Base-by-base conservation (phyloP, 2,113 vertebrate species). In the Pseudorhombus dupliciocellatus region DNA sequence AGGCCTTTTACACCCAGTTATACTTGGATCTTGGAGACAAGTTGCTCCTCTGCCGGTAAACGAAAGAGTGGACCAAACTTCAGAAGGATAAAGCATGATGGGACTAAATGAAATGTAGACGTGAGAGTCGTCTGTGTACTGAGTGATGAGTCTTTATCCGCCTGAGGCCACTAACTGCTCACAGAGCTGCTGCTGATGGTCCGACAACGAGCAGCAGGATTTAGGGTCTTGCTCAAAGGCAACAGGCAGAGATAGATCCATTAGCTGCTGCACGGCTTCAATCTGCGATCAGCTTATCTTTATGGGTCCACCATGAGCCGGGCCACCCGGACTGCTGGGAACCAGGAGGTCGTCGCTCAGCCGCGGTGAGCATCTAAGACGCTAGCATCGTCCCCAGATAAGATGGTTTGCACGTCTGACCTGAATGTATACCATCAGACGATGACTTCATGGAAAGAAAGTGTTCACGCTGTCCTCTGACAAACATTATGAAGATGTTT, bases 241-340 rank as follows among this genome's bases (percentile, higher is more conserved):
- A 16, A 30, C 31, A 25, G 50, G 50, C 48, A 64, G 57, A 66
- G 18, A 34, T 51, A 26, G 14, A n/a, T 46, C 72, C 24, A 67
- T 76, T 64, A 55, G 53, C 37, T 59, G 52, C 59, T 37, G 25
- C 37, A 18, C 0, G 31, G 42, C 52, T 74, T 51, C 66, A 61
- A 75, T 57, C 51, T 53, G 12, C 50, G 28, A 72, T 54, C n/a
- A n/a, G n/a, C 46, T 48, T 63, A 53, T 7, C 10, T 70, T 69
- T 56, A 53, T 21, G 51, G 31, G 42, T 44, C 8, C 12, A 3
- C 3, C 16, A 12, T 44, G 8, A 44, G 5, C 15, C 16, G 20
- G 46, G 12, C 46, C 46, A 48, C 46, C 46, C 7, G 6, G 18
- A 48, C 46, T 2, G 46, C 46, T 48, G 46, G 20, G 20, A 48